phyloP scores from a whole-genome alignment of 2,113 vertebrate species.

The Siniperca knerii region DNA sequence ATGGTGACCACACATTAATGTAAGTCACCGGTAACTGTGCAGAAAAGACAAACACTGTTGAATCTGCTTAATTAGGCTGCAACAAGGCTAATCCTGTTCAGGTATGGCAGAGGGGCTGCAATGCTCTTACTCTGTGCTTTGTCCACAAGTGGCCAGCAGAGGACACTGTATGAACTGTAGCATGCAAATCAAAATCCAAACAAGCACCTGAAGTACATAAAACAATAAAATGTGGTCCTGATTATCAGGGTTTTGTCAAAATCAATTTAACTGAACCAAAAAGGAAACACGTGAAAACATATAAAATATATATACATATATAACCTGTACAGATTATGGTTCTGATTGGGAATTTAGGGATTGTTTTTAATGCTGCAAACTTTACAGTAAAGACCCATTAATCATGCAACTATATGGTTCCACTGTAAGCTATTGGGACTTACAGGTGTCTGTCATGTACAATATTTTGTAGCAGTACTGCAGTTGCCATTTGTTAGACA shows the following conservation, averaged over 20 bases:
- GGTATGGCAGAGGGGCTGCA: background rate
- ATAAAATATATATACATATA: too few species aligned
- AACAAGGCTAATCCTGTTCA: background rate
- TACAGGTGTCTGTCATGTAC: background rate
- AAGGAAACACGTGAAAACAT: background rate
- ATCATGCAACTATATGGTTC: background rate
- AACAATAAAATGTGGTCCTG: background rate
- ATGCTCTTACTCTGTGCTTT: background rate
- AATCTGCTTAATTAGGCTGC: background rate
- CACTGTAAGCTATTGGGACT: background rate
- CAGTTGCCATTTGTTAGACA: slow-evolving; percentile 48
- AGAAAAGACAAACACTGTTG: background rate
- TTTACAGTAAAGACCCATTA: background rate
- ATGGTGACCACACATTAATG: background rate
- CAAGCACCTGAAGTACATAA: background rate
- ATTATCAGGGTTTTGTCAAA: background rate
- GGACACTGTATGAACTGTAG: background rate
- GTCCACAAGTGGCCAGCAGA: slow-evolving; percentile 57
- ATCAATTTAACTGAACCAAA: background rate
- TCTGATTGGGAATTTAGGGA: rapidly evolving
- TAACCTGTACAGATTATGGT: background rate
- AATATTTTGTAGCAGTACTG: background rate
- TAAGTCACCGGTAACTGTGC: background rate
- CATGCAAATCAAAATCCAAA: background rate
- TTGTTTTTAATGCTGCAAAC: background rate